Evolutionary conservation across 2,888 invertebrate species (phyloP).

Genomic region (Crepidodera aurea): DNA sequence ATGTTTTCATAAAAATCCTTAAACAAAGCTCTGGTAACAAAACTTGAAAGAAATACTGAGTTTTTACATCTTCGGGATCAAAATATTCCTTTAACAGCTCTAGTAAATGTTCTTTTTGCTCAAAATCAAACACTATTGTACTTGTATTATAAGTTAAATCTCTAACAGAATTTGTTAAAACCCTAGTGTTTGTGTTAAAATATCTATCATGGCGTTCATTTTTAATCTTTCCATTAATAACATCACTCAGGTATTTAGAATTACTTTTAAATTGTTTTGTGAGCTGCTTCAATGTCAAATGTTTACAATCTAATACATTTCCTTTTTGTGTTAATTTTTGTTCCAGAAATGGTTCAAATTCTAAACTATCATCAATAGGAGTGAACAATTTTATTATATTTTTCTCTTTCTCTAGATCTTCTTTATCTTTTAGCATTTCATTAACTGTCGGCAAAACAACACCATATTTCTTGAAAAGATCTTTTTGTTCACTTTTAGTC

Average conservation of each 20-base stretch:
- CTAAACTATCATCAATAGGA: constrained; percentile 34
- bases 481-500: constrained; percentile 26
- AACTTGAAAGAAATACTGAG: constrained; percentile 54
- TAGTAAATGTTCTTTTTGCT: constrained; percentile 50
- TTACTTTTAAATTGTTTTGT: constrained; percentile 40
- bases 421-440: constrained; percentile 42
- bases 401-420: constrained; percentile 39
- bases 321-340: constrained; percentile 11
- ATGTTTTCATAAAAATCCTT: constrained; percentile 54
- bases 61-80: constrained; percentile 44
- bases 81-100: constrained; percentile 46
- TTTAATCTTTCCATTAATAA: constrained; percentile 39
- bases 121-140: constrained; percentile 49
- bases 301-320: constrained; percentile 43
- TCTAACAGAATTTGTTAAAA: constrained; percentile 31
- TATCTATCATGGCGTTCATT: constrained; percentile 41
- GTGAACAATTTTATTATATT: constrained; percentile 27
- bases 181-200: constrained; percentile 26
- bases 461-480: constrained; percentile 46
- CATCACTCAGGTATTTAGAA: constrained; percentile 33
- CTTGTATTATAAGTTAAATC: constrained; percentile 52
- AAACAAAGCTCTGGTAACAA: constrained; percentile 55
- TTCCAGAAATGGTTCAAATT: constrained; percentile 27
- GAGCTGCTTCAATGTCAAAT: constrained; percentile 40
- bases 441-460: constrained; percentile 44